phyloP scores from a whole-genome alignment of 2,113 vertebrate species.

The Pelusios castaneus region DNA sequence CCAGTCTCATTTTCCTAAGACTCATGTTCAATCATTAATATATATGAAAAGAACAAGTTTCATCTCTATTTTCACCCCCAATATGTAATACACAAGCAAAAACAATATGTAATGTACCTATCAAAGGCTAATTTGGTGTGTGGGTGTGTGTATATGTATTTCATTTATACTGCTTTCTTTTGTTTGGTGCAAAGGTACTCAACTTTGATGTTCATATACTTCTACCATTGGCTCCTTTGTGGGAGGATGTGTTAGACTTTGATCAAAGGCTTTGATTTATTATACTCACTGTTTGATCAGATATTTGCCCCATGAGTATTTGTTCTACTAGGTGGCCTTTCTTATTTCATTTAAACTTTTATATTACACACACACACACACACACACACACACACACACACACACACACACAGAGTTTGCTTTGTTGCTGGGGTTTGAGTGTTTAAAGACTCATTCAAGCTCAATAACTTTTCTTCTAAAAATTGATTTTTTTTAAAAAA shows the following conservation, averaged over 20 bases:
- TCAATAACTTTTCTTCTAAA: neutral
- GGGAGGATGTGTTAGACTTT: slow-evolving; percentile 1
- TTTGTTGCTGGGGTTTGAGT: neutral
- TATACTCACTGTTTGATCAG: slow-evolving; percentile 16
- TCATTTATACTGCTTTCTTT: neutral
- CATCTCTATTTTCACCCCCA: neutral
- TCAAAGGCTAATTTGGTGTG: neutral
- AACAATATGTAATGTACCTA: neutral
- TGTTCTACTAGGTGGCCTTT: neutral
- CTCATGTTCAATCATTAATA: neutral
- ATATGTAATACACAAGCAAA: neutral
- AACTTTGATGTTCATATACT: slow-evolving; percentile 11
- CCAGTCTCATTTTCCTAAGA: neutral
- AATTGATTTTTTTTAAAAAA: neutral
- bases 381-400: too few relatives aligned
- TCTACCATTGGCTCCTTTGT: neutral
- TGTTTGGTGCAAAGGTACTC: neutral
- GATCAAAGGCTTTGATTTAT: slow-evolving; percentile 38
- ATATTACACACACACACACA: too few relatives aligned
- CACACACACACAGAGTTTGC: too few relatives aligned
- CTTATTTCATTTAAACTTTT: neutral
- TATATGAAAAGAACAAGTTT: rapidly evolving
- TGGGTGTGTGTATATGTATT: neutral
- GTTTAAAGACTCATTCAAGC: neutral
- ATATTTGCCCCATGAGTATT: neutral